Evolutionary conservation across 2,113 vertebrate genomes (phyloP).

Genomic region (Acanthochromis polyacanthus): DNA sequence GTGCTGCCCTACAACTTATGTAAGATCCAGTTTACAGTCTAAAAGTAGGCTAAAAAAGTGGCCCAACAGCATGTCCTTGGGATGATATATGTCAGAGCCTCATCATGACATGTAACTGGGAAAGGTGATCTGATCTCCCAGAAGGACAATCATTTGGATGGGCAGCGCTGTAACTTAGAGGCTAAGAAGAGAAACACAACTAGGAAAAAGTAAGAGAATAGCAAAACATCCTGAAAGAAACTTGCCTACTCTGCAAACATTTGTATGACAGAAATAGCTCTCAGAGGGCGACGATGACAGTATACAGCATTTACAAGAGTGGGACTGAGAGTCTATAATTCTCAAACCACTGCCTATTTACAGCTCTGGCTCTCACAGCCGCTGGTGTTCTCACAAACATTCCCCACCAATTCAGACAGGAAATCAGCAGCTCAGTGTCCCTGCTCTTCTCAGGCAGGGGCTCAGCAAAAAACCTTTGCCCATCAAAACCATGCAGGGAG

Average conservation of each 20-base stretch:
- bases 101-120: not conserved
- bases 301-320: not conserved
- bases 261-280: constrained; percentile 17
- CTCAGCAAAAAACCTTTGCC: constrained; percentile 44
- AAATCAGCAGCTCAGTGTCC: constrained; percentile 55
- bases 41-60: constrained; percentile 1
- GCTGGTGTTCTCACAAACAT: constrained; percentile 46
- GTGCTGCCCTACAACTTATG: not conserved
- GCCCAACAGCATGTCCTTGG: not conserved
- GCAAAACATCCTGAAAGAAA: not conserved
- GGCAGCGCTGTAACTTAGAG: not conserved
- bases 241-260: not conserved
- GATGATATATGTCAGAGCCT: not conserved
- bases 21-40: not conserved
- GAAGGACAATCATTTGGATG: not conserved
- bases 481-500: constrained; percentile 31
- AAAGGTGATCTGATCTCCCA: constrained; percentile 16
- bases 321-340: constrained; percentile 37
- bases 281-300: not conserved
- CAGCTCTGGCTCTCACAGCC: constrained; percentile 32
- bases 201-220: not conserved
- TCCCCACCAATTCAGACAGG: constrained; percentile 48
- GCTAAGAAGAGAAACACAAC: not conserved
- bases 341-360: constrained; percentile 52
- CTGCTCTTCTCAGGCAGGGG: constrained; percentile 24